These are phyloP conservation scores for Prorops nasuta DNA, from an alignment of 1,140 invertebrate species.

Conservation along the genomic window DNA sequence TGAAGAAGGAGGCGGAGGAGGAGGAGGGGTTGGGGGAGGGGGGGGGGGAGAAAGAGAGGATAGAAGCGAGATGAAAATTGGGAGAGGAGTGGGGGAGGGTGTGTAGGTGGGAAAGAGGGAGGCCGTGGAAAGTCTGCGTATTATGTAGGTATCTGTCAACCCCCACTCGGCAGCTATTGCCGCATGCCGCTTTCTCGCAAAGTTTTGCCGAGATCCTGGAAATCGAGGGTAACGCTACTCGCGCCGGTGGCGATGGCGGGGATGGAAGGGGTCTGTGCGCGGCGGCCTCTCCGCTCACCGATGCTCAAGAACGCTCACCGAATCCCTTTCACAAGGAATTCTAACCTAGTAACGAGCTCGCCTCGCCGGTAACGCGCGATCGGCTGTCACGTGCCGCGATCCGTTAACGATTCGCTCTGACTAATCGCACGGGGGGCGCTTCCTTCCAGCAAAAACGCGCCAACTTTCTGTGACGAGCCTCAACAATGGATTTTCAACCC, in stretches of 20 bases:
- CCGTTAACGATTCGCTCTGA: no score
- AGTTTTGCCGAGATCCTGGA: constrained; percentile 39
- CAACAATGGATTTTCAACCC: no score
- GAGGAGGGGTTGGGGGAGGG: neutral
- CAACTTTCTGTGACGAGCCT: no score
- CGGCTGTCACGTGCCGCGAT: constrained; percentile 34
- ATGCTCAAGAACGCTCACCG: neutral
- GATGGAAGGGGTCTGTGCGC: constrained; percentile 2
- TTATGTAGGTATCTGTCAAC: constrained; percentile 24
- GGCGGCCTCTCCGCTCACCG: constrained; percentile 23
- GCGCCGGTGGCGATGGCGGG: constrained; percentile 14
- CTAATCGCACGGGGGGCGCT: no score
- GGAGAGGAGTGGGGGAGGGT: neutral
- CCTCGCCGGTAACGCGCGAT: constrained; percentile 32
- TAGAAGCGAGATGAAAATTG: neutral
- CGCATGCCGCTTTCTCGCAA: constrained; percentile 32
- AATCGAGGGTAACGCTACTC: constrained; percentile 9
- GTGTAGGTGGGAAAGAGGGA: neutral
- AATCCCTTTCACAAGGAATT: constrained; percentile 31
- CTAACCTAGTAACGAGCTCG: constrained; percentile 36
- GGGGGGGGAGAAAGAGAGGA: neutral
- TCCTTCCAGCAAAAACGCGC: no score
- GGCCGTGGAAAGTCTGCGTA: constrained; percentile 17
- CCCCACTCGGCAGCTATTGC: constrained; percentile 16
- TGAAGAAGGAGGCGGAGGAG: neutral